Evolutionary conservation across 1,140 invertebrate species (phyloP).

Genomic region (Drosophila sp.): DNA sequence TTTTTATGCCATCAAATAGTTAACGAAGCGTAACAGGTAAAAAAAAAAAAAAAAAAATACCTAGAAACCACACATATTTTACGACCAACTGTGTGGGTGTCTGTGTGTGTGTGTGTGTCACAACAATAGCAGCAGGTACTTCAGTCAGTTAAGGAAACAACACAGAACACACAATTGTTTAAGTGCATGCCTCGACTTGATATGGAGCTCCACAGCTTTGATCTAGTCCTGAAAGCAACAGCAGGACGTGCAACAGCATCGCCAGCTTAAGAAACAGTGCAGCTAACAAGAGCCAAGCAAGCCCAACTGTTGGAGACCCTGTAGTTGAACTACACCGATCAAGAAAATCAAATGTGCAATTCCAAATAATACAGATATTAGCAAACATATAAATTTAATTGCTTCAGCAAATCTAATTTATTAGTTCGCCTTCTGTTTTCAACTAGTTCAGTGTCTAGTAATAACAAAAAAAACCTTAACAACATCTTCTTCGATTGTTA

Average conservation of each 20-base stretch:
- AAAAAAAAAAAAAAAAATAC: too few relatives aligned
- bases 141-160: conserved; percentile 3
- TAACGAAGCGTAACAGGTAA: conserved; percentile 78
- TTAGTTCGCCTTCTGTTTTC: too few relatives aligned
- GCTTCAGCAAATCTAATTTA: too few relatives aligned
- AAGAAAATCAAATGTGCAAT: too few relatives aligned
- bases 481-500: too few relatives aligned
- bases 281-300: conserved; percentile 2
- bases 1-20: conserved; percentile 74
- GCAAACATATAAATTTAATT: too few relatives aligned
- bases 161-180: conserved; percentile 1
- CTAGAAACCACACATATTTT: conserved; percentile 13
- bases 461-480: too few relatives aligned
- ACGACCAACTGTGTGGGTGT: background rate
- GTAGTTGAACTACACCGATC: too few relatives aligned
- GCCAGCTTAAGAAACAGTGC: conserved; percentile 19
- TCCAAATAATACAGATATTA: too few relatives aligned
- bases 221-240: background rate
- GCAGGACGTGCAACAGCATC: background rate
- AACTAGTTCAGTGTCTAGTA: too few relatives aligned
- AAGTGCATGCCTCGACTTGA: background rate
- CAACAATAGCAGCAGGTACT: conserved; percentile 23
- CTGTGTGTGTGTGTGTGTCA: conserved; percentile 7
- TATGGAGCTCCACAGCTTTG: background rate
- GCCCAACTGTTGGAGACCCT: too few relatives aligned